Conservation (phyloP, 2,797 vertebrate species). For the Pantherophis vulpinus region DNA sequence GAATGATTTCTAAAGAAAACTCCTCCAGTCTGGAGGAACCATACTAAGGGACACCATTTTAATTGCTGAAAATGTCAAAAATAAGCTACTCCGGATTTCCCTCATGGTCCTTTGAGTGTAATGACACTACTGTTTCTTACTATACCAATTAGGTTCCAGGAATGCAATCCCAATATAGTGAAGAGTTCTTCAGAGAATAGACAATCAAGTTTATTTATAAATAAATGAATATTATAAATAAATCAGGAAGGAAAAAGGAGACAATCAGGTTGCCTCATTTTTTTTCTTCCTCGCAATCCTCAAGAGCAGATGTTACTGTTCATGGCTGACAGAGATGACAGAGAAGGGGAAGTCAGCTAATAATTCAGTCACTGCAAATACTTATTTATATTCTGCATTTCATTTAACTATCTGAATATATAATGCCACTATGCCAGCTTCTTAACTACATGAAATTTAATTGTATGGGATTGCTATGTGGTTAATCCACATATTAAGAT, state of each 20-base stretch:
- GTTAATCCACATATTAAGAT: not conserved
- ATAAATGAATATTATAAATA: not conserved
- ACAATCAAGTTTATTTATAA: not conserved
- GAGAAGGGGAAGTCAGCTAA: not conserved
- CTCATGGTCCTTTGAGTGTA: not conserved
- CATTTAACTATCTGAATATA: not conserved
- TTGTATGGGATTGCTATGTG: not conserved
- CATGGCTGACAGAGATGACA: not conserved
- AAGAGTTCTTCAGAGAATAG: not conserved
- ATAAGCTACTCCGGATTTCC: not conserved
- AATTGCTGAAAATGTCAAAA: not conserved
- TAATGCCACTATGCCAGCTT: not conserved
- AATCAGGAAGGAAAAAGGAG: not conserved
- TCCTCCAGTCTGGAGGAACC: not conserved
- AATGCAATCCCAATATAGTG: not conserved
- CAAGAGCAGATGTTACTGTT: not conserved
- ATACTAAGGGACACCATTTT: not conserved
- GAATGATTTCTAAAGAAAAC: not conserved
- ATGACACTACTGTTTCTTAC: not conserved
- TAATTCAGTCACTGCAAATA: not conserved
- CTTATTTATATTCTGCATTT: not conserved
- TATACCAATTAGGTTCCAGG: not conserved
- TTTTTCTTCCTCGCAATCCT: not conserved
- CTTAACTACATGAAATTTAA: not conserved
- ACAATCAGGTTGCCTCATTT: not conserved